Conservation (phyloP, 2,797 vertebrate genomes). For the Pseudomugil gertrudae region DNA sequence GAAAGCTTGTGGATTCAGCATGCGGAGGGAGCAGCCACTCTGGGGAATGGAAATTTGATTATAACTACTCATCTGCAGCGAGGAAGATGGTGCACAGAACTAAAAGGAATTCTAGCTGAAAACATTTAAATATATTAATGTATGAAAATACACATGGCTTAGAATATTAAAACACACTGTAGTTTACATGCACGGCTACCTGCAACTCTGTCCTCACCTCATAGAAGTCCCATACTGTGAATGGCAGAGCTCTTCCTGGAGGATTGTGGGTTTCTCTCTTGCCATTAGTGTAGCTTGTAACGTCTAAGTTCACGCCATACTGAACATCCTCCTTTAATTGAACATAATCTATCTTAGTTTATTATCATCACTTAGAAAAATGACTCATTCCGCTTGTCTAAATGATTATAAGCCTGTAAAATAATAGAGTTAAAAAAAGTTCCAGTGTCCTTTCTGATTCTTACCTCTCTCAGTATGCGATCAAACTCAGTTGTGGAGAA, state of each 20-base stretch:
- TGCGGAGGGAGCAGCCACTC: conserved; percentile 92
- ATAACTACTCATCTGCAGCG: conserved; percentile 11
- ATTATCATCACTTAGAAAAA: not conserved
- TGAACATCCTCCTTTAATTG: conserved; percentile 83
- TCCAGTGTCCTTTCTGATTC: not conserved
- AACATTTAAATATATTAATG: conserved; percentile 12
- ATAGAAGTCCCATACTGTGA: conserved; percentile 92
- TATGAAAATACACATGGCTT: conserved; percentile 22
- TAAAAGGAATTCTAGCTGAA: conserved; percentile 7
- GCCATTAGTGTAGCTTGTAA: conserved; percentile 90
- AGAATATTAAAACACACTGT: not conserved
- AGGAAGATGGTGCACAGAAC: conserved; percentile 17
- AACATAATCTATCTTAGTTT: not conserved
- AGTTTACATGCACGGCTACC: not conserved
- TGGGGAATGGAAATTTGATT: conserved; percentile 34
- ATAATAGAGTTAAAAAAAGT: no score
- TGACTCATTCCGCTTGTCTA: not conserved
- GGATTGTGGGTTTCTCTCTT: conserved; percentile 92
- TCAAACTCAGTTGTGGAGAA: conserved; percentile 94
- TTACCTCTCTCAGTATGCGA: conserved; percentile 84
- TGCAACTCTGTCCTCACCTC: conserved; percentile 68
- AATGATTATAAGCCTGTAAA: no score
- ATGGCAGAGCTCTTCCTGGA: conserved; percentile 87
- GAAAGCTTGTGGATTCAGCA: conserved; percentile 94
- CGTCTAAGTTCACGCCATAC: conserved; percentile 94